phyloP scores from a whole-genome alignment of 2,113 vertebrate species.

The Sinocyclocheilus grahami region DNA sequence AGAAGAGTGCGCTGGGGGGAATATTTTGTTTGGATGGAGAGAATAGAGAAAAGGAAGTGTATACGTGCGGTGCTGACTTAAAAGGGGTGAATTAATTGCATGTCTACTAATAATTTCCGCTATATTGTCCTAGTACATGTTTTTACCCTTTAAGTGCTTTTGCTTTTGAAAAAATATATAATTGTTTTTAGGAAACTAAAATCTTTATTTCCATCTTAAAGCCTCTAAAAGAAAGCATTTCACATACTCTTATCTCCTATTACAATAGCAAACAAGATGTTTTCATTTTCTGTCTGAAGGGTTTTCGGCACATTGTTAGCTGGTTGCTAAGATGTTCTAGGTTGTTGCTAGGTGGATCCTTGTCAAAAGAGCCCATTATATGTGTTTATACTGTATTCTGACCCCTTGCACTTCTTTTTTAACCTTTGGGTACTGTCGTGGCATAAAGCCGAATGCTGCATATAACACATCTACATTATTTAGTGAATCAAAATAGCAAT shows the following conservation, averaged over 20 bases:
- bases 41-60: background rate
- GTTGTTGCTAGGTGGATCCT: background rate
- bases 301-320: background rate
- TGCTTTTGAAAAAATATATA: no score
- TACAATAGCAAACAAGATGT: background rate
- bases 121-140: background rate
- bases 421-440: background rate
- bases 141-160: background rate
- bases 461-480: background rate
- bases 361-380: background rate
- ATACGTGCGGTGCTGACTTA: background rate
- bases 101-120: background rate
- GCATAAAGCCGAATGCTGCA: background rate
- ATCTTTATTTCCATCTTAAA: background rate
- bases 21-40: slow-evolving; percentile 4
- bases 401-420: background rate
- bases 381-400: background rate
- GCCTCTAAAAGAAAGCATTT: background rate
- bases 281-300: background rate
- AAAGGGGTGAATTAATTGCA: background rate
- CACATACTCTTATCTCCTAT: background rate
- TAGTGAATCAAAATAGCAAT: slow-evolving; percentile 21
- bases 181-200: background rate
- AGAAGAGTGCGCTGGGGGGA: slow-evolving; percentile 5
- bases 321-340: background rate